Evolutionary conservation across 2,113 vertebrate species (phyloP).

Genomic region (Aviceda subcristata): DNA sequence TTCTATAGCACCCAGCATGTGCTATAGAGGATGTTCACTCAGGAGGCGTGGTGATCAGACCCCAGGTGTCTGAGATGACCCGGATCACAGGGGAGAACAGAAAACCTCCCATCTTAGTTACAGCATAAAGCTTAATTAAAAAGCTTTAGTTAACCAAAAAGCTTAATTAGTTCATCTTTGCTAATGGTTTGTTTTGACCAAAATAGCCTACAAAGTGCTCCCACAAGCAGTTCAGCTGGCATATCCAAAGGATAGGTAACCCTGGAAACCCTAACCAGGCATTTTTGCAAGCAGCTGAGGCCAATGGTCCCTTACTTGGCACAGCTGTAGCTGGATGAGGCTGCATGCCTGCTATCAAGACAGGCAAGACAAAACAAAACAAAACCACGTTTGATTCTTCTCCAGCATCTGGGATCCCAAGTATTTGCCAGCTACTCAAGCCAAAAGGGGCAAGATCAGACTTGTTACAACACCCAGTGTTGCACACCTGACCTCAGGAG

Average conservation of each 20-base stretch:
- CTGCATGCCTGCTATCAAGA: background rate
- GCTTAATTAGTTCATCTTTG: background rate
- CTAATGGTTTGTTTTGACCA: background rate
- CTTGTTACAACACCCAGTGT: background rate
- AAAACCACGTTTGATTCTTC: background rate
- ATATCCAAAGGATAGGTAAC: background rate
- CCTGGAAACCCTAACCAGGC: background rate
- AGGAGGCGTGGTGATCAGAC: background rate
- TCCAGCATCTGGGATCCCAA: background rate
- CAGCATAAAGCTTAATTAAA: background rate
- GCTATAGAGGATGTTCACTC: too few species aligned
- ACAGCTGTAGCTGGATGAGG: background rate
- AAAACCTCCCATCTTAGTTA: background rate
- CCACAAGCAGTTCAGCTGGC: background rate
- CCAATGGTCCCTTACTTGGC: background rate
- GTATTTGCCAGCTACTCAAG: background rate
- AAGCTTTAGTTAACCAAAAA: background rate
- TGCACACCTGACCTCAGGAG: background rate
- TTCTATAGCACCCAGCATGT: background rate
- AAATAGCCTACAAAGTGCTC: background rate
- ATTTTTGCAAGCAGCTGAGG: background rate
- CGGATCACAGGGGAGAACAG: accelerated
- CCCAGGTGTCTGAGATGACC: background rate
- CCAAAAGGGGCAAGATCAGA: background rate
- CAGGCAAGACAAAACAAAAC: background rate